These are phyloP conservation scores for Fistularia tabacaria DNA, from an alignment of 2,797 vertebrate species.

Conservation along the genomic window DNA sequence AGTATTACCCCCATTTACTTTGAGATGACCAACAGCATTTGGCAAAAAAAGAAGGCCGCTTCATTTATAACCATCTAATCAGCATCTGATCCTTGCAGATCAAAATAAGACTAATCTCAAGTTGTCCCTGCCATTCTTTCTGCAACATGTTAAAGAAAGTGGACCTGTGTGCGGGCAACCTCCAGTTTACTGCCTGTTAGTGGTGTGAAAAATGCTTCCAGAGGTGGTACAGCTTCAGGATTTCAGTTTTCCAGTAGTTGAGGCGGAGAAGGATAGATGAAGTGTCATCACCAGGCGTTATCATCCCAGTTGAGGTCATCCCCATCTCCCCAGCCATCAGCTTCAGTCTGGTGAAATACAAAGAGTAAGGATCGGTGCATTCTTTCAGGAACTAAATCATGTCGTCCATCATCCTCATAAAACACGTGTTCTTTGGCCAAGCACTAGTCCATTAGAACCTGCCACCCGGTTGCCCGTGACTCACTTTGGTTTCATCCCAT, in stretches of 20 bases:
- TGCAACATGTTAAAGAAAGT: constrained; percentile 19
- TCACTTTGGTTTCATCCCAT: no score
- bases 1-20: constrained; percentile 9
- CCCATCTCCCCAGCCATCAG: constrained; percentile 89
- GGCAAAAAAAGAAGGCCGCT: constrained; percentile 44
- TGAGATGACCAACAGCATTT: constrained; percentile 28
- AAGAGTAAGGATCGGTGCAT: background rate
- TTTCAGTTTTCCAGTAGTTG: constrained; percentile 18
- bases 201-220: constrained; percentile 2
- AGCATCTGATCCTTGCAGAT: constrained; percentile 16
- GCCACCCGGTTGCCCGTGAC: no score
- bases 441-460: no score
- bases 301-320: constrained; percentile 92
- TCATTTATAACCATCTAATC: constrained; percentile 23
- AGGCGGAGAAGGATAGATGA: constrained; percentile 15
- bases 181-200: constrained; percentile 7
- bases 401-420: no score
- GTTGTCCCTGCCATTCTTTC: constrained; percentile 14
- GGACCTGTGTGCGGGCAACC: background rate
- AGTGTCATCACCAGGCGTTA: constrained; percentile 77
- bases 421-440: no score
- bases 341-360: constrained; percentile 75
- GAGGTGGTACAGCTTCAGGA: constrained; percentile 8
- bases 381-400: no score
- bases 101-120: no score